Conservation (phyloP, 2,113 vertebrate species). For the Zosterops pallidus region DNA sequence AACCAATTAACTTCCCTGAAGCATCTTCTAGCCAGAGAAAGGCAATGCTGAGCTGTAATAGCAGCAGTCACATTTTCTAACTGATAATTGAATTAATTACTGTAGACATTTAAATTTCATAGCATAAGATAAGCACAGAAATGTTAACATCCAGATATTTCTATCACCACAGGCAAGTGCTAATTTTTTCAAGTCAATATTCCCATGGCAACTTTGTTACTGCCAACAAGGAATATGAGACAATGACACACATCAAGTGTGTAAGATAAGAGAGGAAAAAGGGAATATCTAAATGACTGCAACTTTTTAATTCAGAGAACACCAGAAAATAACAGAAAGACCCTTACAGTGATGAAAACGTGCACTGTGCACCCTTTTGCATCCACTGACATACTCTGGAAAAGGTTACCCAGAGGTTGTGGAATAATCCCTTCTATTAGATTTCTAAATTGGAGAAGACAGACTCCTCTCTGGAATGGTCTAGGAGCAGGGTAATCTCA, state of each 20-base stretch:
- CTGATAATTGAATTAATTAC: background rate
- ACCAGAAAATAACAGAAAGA: background rate
- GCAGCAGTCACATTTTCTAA: background rate
- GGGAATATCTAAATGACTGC: background rate
- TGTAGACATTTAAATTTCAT: background rate
- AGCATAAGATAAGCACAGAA: background rate
- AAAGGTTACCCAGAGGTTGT: background rate
- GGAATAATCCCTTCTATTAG: background rate
- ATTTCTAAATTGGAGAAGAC: background rate
- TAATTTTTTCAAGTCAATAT: slow-evolving; percentile 15
- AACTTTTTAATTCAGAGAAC: background rate
- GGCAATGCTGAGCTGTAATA: background rate
- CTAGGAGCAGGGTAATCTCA: background rate
- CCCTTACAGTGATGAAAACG: rapidly evolving
- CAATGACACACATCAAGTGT: background rate
- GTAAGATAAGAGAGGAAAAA: background rate
- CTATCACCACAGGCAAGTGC: background rate
- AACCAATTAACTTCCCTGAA: background rate
- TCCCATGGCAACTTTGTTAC: slow-evolving; percentile 18
- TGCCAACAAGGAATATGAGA: background rate
- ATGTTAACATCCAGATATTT: background rate
- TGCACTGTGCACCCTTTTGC: background rate
- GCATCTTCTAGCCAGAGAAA: background rate
- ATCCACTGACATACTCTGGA: background rate
- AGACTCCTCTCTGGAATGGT: background rate